Evolutionary conservation across 2,888 invertebrate species (phyloP).

Genomic region (Cancer borealis): DNA sequence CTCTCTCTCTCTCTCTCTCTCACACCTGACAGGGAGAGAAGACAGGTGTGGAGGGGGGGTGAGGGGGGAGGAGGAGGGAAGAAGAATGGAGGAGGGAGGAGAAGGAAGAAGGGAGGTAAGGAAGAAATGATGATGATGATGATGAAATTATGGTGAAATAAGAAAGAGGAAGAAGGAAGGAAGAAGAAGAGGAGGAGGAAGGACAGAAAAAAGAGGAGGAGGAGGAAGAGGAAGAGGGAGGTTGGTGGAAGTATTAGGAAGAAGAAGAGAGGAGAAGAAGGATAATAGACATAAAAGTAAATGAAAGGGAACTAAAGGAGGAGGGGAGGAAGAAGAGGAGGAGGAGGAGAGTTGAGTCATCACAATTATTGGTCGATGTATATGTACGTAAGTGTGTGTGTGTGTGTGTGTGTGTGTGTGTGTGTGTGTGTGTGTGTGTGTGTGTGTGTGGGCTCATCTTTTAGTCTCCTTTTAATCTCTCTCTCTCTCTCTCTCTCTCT

Average conservation of each 20-base stretch:
- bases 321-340: neutral
- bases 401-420: neutral
- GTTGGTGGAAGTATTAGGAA: neutral
- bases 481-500: conserved; percentile 40
- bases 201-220: neutral
- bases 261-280: neutral
- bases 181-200: too few relatives aligned
- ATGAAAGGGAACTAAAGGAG: neutral
- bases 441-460: too few relatives aligned
- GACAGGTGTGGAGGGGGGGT: neutral
- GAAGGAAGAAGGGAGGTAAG: neutral
- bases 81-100: neutral
- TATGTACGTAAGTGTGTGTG: conserved; percentile 17
- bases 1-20: too few relatives aligned
- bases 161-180: neutral
- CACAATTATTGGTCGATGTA: neutral
- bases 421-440: neutral
- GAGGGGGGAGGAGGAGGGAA: neutral
- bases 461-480: neutral
- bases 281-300: neutral
- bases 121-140: neutral
- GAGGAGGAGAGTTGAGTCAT: neutral
- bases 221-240: too few relatives aligned
- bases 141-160: too few relatives aligned
- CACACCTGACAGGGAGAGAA: neutral